Base-by-base conservation (phyloP, 2,113 vertebrate genomes). In the Gila orcuttii region DNA sequence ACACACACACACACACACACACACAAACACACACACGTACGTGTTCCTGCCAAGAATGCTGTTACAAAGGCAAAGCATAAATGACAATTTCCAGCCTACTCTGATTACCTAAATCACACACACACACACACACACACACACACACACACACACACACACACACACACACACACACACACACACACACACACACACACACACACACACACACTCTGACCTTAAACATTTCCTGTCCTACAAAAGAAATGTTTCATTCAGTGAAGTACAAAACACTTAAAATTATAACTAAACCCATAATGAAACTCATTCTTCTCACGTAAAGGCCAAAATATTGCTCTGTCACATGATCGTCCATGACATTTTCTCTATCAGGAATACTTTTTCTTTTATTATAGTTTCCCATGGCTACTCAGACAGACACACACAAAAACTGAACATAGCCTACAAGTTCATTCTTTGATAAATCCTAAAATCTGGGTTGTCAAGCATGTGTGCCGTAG, bases 241-340 rank as follows among this genome's bases (percentile, higher is more conserved):
- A 77, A 55, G 19, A n/a, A 57, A 78, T 36, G 52, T 57, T 59
- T 3, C 55, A 59, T 39, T 39, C 33, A 21, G 11, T 31, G 47
- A 79, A n/a, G 77, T 60, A 36, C 10, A 8, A 12, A 21, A 52
- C 5, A 36, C 50, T 10, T n/a, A 33, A 55, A 28, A 55, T 75
- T 75, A 75, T 17, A 25, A 28, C 42, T 59, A 60, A 59, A 47
- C 8, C 39, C 39, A 79, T 64, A 81, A 81, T 81, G 57, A 47
- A 66, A 47, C 60, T 66, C 25, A 50, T 66, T 81, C 60, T 81
- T 64, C 17, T 47, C 57, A 64, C n/a, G 1, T 25, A 80, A 80
- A 80, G 10, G 36, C 3, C 74, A 77, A 50, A 77, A 31, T 45
- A 17, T 79, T 36, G 23, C 21, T 60, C 59, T 45, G 79, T 66